Conservation (phyloP, 2,797 vertebrate species). For the Bucorvus abyssinicus region DNA sequence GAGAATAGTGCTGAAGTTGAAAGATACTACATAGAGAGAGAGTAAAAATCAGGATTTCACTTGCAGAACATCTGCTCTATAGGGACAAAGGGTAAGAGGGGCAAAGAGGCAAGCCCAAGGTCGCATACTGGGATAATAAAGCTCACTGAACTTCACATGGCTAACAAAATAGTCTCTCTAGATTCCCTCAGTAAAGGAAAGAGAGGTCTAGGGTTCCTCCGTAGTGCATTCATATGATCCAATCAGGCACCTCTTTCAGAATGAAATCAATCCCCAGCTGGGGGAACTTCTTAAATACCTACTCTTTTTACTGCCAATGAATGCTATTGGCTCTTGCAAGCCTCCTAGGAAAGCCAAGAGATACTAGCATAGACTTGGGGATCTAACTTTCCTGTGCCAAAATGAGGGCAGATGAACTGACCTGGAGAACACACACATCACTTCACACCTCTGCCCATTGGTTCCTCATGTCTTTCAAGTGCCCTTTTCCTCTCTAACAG, state of each 20-base stretch:
- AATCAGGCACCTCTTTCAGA: background rate
- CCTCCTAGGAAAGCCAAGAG: background rate
- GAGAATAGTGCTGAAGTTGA: background rate
- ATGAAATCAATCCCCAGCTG: background rate
- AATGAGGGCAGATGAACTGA: constrained; percentile 1
- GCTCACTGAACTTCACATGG: constrained; percentile 1
- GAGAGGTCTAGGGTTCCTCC: background rate
- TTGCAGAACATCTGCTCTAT: background rate
- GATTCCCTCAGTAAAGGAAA: background rate
- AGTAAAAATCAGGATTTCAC: constrained; percentile 1
- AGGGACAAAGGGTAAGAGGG: background rate
- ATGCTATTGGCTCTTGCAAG: background rate
- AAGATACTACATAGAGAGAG: background rate
- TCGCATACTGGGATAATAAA: constrained; percentile 1
- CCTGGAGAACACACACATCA: background rate
- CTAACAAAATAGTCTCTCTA: background rate
- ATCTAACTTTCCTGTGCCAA: background rate
- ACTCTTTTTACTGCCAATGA: background rate
- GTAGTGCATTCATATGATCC: background rate
- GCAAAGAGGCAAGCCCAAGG: background rate
- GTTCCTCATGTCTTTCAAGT: background rate
- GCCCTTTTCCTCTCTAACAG: background rate
- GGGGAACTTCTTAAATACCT: background rate
- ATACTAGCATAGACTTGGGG: background rate
- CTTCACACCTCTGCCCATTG: background rate